Evolutionary conservation across 2,113 vertebrate genomes (phyloP), one percentile per base, ranked within the genome.

Genomic region (Lophura nycthemera): DNA sequence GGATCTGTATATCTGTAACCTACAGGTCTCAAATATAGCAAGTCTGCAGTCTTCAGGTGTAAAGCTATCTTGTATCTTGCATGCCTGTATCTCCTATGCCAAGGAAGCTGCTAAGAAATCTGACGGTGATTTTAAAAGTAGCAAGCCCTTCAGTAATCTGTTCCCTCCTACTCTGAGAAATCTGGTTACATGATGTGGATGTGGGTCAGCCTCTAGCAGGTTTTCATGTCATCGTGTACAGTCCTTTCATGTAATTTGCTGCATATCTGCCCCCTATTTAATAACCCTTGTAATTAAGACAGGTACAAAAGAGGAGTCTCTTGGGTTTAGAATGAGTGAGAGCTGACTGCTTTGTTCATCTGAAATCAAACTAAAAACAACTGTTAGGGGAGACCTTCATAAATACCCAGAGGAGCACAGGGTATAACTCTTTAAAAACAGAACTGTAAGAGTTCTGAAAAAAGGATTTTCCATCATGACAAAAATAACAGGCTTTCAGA

Each of bases 221-320:
- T 30, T 79, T 81, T 86, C 18, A 66, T 73, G 74, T 80, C 56
- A 64, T 30, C 57, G 50, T 64, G 56, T 67, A 40, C 54, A 93
- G 30, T 47, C 69, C 69, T 74, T 79, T 83, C 86, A 61, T 30
- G 50, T 15, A 45, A 74, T 65, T 57, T 50, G 56, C 82, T 74
- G 85, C 61, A 74, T 89, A 91, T 93, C 79, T 95, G 67, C 29
- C 89, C 87, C 65, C 75, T 89, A 89, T 92, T 93, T 95, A 92
- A 93, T 93, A 95, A 78, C 56, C 47, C 69, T 57, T 67, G 85
- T 92, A 93, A 96, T 93, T 91, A 95, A 93, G 82, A 86, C 77
- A 80, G 42, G 52, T 77, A 89, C 69, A 95, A 94, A 94, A 92
- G 71, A 89, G 32, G 24, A 83, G 34, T 27, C 87, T 56, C 89